Base-by-base conservation (phyloP, 2,888 invertebrate genomes). In the Apotomis turbidana region DNA sequence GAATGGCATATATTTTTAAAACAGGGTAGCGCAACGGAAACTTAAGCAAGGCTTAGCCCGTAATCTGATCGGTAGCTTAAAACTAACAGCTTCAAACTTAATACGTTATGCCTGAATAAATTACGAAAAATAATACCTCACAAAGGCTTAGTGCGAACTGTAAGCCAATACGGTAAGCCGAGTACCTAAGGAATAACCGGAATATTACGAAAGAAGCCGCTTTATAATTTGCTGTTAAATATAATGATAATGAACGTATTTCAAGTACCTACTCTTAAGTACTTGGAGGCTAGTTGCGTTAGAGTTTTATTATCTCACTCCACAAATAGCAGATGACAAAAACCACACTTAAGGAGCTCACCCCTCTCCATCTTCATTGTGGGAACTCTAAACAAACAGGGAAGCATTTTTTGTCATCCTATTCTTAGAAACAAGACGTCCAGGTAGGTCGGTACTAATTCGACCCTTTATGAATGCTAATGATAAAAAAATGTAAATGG, bases 271-370 rank as follows among this genome's bases (percentile, higher is more conserved):
- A 63, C 68, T 58, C 64, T 74, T 78, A 74, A 72, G 72, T 46
- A 64, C 77, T 80, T 81, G 64, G 74, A 78, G 79, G 76, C 79
- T 78, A 81, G 82, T 87, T 87, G 82, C 85, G 79, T 84, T 84
- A 83, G 79, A 81, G 81, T 87, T 90, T 89, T 90, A 87, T 89
- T 87, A 90, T 86, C 85, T 82, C 81, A 86, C 88, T 88, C 85
- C 81, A 90, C 87, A 89, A 90, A 90, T 90, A 89, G 87, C 84
- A 83, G 76, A 80, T 79, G 80, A 90, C 86, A 93, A 93, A 93
- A 92, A 91, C 86, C 81, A 84, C 90, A 90, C 93, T 92, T 87
- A 88, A 93, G 86, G 88, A 85, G 81, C 76, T 83, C 85, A 89
- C 90, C 90, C 88, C 87, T 88, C 88, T 87, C 82, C 79, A 81